Evolutionary conservation across 2,797 vertebrate genomes (phyloP), one percentile per base, ranked within the genome.

Genomic region (Poecilia wingei): DNA sequence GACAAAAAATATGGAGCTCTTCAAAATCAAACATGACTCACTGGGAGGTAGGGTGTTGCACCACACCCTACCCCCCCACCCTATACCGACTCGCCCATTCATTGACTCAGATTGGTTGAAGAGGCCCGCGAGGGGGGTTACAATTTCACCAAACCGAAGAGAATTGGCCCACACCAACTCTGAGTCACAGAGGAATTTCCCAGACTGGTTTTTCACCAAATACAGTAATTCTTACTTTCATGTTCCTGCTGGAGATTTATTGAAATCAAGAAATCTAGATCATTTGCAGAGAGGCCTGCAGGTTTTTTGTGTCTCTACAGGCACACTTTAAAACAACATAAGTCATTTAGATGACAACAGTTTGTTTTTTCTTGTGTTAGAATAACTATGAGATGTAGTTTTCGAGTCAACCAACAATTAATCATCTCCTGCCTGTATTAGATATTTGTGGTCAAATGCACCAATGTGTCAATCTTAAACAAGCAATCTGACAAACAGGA

Each of bases 121-220:
- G 77, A 85, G 80, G 80, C 74, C 69, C 46, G 75, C 83, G 6
- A 22, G 70, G 71, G 36, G 78, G 79, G 78, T 18, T 25, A 74
- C 80, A 78, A 89, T 78, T 79, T 89, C 25, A 91, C 90, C 88
- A 91, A 92, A 89, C 78, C 79, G 72, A 41, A 53, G 89, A 83
- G 84, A 89, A 80, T 55, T 75, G 85, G 75, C 83, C 72, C 14
- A 79, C 86, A 88, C 75, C 83, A 76, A 75, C 57, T 43, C 74
- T 93, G 93, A 94, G 88, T 94, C 93, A 95, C 87, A 74, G 74
- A 94, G 92, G 92, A 93, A 92, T 92, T 92, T 88, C 90, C 93
- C 89, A 36, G 75, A 82, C 77, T 88, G 84, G 82, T 72, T 82
- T 82, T 80, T 91, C 84, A 89, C 83, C 87, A 87, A 86, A 86